Percentiles rank a stretch among this genome's conserved stretches.
phyloP scores from a whole-genome alignment of 53 echinoderm and acorn worm species.

The Astropecten irregularis region DNA sequence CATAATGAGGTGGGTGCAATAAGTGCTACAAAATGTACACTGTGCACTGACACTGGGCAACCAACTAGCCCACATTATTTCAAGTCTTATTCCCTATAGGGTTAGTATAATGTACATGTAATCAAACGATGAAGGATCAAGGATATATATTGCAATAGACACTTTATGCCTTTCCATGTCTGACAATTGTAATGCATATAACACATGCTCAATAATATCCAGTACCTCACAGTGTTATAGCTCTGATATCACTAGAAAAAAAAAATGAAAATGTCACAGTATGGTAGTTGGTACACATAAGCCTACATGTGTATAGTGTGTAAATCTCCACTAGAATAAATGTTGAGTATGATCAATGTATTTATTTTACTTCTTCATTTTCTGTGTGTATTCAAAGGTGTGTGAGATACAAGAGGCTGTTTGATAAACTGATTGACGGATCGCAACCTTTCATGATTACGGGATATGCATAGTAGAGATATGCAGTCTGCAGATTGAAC shows the following conservation, averaged over 20 bases:
- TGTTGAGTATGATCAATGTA: no score
- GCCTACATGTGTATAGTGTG: no score
- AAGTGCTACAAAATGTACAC: no score
- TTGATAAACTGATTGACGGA: conserved; percentile 4
- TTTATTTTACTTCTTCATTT: background rate
- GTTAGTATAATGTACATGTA: no score
- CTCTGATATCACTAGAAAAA: no score
- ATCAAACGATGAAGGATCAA: background rate
- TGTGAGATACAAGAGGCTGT: background rate
- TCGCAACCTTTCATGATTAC: background rate
- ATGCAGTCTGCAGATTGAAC: background rate
- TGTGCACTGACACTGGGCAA: background rate
- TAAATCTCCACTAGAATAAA: no score
- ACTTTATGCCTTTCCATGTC: background rate
- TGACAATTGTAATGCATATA: background rate
- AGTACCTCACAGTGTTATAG: no score
- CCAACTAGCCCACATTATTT: no score
- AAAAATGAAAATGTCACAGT: no score
- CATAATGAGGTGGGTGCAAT: no score
- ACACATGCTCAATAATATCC: background rate
- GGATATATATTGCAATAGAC: background rate
- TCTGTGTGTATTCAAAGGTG: conserved; percentile 10
- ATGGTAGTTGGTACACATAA: no score
- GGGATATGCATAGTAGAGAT: background rate
- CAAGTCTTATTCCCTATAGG: no score